Evolutionary conservation across 2,113 vertebrate genomes (phyloP).

Genomic region (Athene noctua): DNA sequence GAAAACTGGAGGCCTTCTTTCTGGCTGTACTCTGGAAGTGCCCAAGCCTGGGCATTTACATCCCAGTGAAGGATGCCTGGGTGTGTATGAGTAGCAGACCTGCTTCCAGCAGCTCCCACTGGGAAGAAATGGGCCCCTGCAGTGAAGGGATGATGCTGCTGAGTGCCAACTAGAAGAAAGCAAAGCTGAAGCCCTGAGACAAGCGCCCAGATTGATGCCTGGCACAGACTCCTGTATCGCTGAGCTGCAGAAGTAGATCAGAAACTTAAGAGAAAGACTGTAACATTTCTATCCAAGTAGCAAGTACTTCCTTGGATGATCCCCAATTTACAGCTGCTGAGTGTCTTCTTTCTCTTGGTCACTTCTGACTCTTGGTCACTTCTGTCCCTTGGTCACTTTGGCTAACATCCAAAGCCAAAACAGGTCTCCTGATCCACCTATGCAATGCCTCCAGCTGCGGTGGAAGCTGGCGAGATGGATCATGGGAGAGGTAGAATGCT

Average conservation of each 20-base stretch:
- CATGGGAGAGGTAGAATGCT: neutral
- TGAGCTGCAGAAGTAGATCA: constrained; percentile 7
- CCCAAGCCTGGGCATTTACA: neutral
- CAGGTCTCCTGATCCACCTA: neutral
- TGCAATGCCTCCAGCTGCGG: neutral
- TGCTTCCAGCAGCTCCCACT: neutral
- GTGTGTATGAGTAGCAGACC: neutral
- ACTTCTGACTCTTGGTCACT: neutral
- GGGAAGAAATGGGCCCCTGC: neutral
- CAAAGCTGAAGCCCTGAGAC: neutral
- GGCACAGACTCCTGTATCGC: neutral
- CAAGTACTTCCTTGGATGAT: neutral
- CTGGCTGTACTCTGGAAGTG: neutral
- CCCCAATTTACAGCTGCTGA: neutral
- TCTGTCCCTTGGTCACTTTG: neutral
- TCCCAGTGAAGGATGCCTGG: neutral
- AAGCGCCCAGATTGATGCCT: neutral
- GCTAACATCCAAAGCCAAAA: neutral
- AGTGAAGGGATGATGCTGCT: neutral
- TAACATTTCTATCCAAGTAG: neutral
- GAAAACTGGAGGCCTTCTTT: neutral
- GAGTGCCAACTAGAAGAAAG: neutral
- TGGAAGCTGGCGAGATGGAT: neutral
- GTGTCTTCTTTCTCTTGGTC: neutral
- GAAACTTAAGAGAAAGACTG: neutral